These are phyloP conservation scores for Pollachius pollachius DNA, from an alignment of 2,113 vertebrate species.

Conservation along the genomic window DNA sequence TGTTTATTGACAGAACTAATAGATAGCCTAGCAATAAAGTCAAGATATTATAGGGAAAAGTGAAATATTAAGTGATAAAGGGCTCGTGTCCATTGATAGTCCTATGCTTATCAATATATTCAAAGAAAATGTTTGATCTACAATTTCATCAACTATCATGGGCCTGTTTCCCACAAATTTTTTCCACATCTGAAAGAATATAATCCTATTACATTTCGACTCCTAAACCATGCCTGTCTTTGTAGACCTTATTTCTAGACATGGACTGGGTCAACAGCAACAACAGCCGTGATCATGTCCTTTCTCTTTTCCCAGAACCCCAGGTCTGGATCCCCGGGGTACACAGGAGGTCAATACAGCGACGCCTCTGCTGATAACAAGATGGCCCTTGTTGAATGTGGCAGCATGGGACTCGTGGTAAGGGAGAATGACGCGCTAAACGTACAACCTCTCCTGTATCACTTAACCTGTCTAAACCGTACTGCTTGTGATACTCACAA, in stretches of 20 bases:
- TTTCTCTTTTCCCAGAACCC: conserved; percentile 38
- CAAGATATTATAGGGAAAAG: too few species aligned
- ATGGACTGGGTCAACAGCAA: neutral
- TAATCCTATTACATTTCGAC: neutral
- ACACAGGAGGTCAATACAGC: conserved; percentile 60
- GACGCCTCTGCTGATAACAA: conserved; percentile 72
- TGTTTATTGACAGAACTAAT: too few species aligned
- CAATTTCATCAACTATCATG: too few species aligned
- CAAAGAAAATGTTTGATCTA: too few species aligned
- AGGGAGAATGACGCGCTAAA: conserved; percentile 32
- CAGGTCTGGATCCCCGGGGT: conserved; percentile 43
- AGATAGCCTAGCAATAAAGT: too few species aligned
- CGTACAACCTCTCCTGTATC: too few species aligned
- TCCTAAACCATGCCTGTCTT: neutral
- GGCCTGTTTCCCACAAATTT: too few species aligned
- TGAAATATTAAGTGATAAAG: too few species aligned
- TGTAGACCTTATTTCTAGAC: neutral
- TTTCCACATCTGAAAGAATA: conserved; percentile 74
- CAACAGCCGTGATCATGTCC: neutral
- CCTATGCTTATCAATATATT: too few species aligned
- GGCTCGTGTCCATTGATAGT: too few species aligned
- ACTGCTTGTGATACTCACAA: neutral
- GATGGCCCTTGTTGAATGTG: conserved; percentile 76
- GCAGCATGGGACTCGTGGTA: conserved; percentile 75
- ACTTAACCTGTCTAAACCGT: neutral